Evolutionary conservation across 2,797 vertebrate species (phyloP).

Genomic region (Vultur gryphus): DNA sequence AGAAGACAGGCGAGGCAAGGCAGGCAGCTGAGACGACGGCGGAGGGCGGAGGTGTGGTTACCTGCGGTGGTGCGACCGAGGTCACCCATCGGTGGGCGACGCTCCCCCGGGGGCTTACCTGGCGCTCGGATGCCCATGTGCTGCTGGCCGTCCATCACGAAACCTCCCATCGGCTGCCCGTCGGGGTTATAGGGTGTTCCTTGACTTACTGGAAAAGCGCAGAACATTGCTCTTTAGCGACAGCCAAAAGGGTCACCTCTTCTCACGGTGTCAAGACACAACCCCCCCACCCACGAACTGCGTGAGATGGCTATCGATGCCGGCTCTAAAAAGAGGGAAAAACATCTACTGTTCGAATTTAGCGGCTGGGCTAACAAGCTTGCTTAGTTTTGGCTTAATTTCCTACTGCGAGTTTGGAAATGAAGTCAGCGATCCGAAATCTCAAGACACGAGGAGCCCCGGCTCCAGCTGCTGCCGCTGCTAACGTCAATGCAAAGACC

Average conservation of each 20-base stretch:
- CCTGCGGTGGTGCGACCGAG: slow-evolving; percentile 65
- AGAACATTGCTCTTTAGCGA: slow-evolving; percentile 62
- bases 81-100: neutral
- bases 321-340: neutral
- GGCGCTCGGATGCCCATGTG: slow-evolving; percentile 99
- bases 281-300: neutral
- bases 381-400: neutral
- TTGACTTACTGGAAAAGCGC: slow-evolving; percentile 94
- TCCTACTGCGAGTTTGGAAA: neutral
- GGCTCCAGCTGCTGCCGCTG: slow-evolving; percentile 29
- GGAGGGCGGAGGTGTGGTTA: slow-evolving; percentile 58
- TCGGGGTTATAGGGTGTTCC: slow-evolving; percentile 98
- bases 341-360: neutral
- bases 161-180: slow-evolving; percentile 98
- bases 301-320: rapidly evolving
- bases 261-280: neutral
- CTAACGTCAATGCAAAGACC: slow-evolving; percentile 54
- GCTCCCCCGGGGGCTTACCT: slow-evolving; percentile 79
- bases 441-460: neutral
- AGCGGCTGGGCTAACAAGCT: neutral
- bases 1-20: slow-evolving; percentile 76
- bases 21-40: slow-evolving; percentile 58
- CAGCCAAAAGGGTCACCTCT: neutral
- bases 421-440: neutral
- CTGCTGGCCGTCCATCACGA: slow-evolving; percentile 99